These are phyloP conservation scores for Chondrilla cf. caribensis DNA, from an alignment of 37 sponge, comb jelly and placozoan species.

Conservation along the genomic window DNA sequence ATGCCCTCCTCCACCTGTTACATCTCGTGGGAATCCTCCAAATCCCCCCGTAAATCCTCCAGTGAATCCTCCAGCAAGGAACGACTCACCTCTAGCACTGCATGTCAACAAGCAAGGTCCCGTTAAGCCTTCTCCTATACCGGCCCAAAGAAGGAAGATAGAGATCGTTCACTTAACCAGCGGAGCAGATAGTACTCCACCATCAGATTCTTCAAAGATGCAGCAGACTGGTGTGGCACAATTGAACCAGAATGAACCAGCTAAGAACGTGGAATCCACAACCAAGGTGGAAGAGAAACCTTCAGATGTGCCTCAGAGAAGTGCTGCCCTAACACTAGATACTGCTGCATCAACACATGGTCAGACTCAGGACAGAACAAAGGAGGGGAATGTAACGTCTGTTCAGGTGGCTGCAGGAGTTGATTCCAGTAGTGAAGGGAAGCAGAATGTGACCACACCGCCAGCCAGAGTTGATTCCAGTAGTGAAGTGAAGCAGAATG, in stretches of 20 bases:
- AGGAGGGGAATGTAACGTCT: too few relatives aligned
- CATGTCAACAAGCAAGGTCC: neutral
- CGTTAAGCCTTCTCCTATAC: neutral
- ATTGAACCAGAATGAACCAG: neutral
- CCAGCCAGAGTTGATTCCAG: too few relatives aligned
- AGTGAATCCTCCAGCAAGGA: neutral
- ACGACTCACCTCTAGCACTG: neutral
- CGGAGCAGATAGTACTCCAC: neutral
- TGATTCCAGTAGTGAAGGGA: too few relatives aligned
- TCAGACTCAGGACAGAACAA: too few relatives aligned
- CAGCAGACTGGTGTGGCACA: neutral
- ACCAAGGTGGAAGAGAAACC: neutral
- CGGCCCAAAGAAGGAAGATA: neutral
- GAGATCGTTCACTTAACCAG: neutral
- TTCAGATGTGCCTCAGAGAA: too few relatives aligned
- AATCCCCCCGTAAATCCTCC: constrained; percentile 21
- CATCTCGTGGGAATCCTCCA: neutral
- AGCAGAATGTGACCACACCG: too few relatives aligned
- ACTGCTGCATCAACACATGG: too few relatives aligned
- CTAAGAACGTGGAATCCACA: constrained; percentile 18
- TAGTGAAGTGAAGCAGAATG: too few relatives aligned
- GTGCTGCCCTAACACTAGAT: too few relatives aligned
- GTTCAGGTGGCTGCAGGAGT: too few relatives aligned
- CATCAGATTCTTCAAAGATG: neutral
- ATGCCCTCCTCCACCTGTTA: constrained; percentile 28